Percentiles rank a stretch among this genome's conserved stretches.
phyloP scores from a whole-genome alignment of 2,888 invertebrate species.

The Palloptera scutellata region DNA sequence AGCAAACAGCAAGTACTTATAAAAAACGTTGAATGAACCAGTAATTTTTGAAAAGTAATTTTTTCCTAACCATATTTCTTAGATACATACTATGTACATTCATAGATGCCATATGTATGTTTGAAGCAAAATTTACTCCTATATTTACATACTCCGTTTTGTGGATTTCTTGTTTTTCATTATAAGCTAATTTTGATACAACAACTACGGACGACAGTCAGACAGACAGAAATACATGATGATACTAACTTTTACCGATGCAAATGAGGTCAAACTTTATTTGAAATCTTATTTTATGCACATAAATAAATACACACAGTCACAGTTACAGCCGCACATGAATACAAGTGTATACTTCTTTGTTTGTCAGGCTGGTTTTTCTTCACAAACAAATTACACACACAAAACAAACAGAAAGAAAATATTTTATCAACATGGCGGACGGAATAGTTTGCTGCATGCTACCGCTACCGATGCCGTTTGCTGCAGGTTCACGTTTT shows the following conservation, averaged over 20 bases:
- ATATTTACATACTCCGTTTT: too few species aligned
- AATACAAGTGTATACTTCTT: slow-evolving; percentile 15
- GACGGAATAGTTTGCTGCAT: slow-evolving; percentile 3
- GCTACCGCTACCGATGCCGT: slow-evolving; percentile 2
- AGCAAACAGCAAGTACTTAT: too few species aligned
- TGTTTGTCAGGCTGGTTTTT: slow-evolving; percentile 25
- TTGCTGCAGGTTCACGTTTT: slow-evolving; percentile 25
- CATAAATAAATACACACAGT: slow-evolving; percentile 38
- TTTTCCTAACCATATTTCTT: too few species aligned
- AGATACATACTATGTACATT: too few species aligned
- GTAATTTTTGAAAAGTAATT: too few species aligned
- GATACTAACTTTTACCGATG: slow-evolving; percentile 3
- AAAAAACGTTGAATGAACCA: too few species aligned
- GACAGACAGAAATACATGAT: too few species aligned
- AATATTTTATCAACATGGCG: slow-evolving; percentile 28
- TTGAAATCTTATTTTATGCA: slow-evolving; percentile 11
- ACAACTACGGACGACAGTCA: too few species aligned
- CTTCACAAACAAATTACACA: background rate
- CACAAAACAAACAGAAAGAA: background rate
- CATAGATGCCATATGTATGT: too few species aligned
- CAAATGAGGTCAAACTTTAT: slow-evolving; percentile 42
- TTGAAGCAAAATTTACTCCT: slow-evolving; percentile 25
- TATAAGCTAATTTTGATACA: too few species aligned
- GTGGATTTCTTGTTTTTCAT: too few species aligned
- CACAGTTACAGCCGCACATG: background rate